These are phyloP conservation scores for Gastracanthus pulcherrimus DNA, from an alignment of 2,888 invertebrate species.

Conservation along the genomic window DNA sequence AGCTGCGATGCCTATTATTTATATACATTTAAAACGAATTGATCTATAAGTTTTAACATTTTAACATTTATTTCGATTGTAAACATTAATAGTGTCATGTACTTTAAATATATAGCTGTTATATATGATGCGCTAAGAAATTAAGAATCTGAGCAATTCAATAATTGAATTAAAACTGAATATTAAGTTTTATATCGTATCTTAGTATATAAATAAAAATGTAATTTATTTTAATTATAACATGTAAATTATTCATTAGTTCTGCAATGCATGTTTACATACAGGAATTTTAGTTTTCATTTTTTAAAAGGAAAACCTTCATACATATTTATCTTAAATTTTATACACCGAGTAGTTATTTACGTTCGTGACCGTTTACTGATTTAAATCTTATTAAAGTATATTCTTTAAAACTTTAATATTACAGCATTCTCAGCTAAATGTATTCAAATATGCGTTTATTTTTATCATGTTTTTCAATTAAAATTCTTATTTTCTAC, in stretches of 20 bases:
- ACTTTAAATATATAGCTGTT: too few relatives aligned
- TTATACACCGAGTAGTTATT: constrained; percentile 10
- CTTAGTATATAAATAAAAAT: background rate
- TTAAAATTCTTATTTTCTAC: background rate
- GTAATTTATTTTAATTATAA: background rate
- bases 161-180: too few relatives aligned
- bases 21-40: too few relatives aligned
- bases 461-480: background rate
- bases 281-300: background rate
- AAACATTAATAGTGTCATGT: too few relatives aligned
- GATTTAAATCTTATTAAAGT: constrained; percentile 24
- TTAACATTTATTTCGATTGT: too few relatives aligned
- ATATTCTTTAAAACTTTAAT: background rate
- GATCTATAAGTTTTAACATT: too few relatives aligned
- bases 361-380: constrained; percentile 13
- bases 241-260: background rate
- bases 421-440: background rate
- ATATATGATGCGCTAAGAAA: too few relatives aligned
- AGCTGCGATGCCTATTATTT: too few relatives aligned
- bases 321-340: constrained; percentile 18
- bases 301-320: background rate
- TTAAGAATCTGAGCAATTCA: too few relatives aligned
- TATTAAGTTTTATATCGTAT: too few relatives aligned
- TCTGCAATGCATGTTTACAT: background rate
- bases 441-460: background rate